Conservation (phyloP, 2,888 invertebrate genomes). For the Pandemis heparana region DNA sequence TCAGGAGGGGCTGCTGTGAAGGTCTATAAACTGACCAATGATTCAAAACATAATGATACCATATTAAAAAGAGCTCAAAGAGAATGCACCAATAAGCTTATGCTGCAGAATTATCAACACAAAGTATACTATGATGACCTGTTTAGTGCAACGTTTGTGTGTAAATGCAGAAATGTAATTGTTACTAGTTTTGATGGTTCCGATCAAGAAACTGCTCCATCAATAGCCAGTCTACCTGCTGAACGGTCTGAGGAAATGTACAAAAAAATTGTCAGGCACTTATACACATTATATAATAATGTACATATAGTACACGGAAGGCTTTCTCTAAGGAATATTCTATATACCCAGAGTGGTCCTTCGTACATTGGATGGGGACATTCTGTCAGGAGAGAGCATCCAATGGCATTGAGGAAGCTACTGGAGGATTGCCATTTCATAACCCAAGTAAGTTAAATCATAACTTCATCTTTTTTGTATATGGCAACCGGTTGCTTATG, state of each 20-base stretch:
- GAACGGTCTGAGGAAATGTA: neutral
- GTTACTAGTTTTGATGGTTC: neutral
- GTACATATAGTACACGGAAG: neutral
- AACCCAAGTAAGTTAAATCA: neutral
- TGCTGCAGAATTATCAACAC: too few relatives aligned
- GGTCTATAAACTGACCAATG: neutral
- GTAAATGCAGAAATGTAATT: neutral
- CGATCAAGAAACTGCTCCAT: neutral
- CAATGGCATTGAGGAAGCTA: neutral
- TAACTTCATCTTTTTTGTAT: neutral
- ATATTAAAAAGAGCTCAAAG: neutral
- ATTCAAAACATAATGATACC: neutral
- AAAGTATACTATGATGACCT: too few relatives aligned
- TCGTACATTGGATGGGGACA: neutral
- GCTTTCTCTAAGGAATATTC: neutral
- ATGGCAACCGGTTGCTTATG: too few relatives aligned
- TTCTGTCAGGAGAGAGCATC: neutral
- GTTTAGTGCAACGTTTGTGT: neutral
- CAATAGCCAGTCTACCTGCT: neutral
- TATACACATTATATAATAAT: neutral
- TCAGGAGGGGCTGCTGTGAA: neutral
- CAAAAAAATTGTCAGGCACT: neutral
- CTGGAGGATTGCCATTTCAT: neutral
- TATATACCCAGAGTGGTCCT: neutral
- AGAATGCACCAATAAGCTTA: neutral